phyloP scores from a whole-genome alignment of 1,140 invertebrate species.

The Heliconius himera region DNA sequence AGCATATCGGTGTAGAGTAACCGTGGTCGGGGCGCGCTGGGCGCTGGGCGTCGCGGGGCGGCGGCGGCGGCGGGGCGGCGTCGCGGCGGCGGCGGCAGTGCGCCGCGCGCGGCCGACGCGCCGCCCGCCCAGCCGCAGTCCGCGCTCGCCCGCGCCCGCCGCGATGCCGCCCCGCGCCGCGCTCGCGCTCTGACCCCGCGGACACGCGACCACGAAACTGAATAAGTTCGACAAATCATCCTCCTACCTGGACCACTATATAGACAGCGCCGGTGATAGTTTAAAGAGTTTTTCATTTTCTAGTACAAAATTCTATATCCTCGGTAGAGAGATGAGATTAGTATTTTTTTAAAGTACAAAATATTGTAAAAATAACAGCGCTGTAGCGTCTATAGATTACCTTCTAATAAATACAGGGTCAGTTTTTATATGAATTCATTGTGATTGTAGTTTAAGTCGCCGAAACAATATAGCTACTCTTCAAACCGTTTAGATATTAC shows the following conservation, averaged over 20 bases:
- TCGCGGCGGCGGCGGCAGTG: slow-evolving; percentile 71
- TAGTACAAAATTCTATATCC: slow-evolving; percentile 80
- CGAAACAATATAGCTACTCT: slow-evolving; percentile 67
- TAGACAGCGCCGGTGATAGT: slow-evolving; percentile 66
- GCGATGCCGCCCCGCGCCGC: slow-evolving; percentile 66
- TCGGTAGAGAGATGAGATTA: slow-evolving; percentile 66
- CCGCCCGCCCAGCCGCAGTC: slow-evolving; percentile 54
- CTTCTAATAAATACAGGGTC: slow-evolving; percentile 80
- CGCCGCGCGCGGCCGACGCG: slow-evolving; percentile 68
- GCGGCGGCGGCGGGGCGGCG: slow-evolving; percentile 61
- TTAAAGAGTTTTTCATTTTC: slow-evolving; percentile 61
- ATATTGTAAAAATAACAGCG: slow-evolving; percentile 75
- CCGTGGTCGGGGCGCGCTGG: background rate
- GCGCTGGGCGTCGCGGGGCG: slow-evolving; percentile 45
- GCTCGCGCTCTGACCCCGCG: slow-evolving; percentile 57
- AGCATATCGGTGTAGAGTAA: slow-evolving; percentile 40
- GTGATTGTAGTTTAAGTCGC: slow-evolving; percentile 81
- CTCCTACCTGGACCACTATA: slow-evolving; percentile 80
- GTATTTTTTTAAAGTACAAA: slow-evolving; percentile 81
- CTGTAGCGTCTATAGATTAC: slow-evolving; percentile 75
- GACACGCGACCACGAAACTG: slow-evolving; percentile 69
- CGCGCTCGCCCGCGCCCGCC: slow-evolving; percentile 54
- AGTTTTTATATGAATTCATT: slow-evolving; percentile 81
- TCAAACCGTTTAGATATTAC: slow-evolving; percentile 70
- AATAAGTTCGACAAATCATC: slow-evolving; percentile 81